phyloP scores from a whole-genome alignment of 2,888 invertebrate species.

The Diarsia mendica region DNA sequence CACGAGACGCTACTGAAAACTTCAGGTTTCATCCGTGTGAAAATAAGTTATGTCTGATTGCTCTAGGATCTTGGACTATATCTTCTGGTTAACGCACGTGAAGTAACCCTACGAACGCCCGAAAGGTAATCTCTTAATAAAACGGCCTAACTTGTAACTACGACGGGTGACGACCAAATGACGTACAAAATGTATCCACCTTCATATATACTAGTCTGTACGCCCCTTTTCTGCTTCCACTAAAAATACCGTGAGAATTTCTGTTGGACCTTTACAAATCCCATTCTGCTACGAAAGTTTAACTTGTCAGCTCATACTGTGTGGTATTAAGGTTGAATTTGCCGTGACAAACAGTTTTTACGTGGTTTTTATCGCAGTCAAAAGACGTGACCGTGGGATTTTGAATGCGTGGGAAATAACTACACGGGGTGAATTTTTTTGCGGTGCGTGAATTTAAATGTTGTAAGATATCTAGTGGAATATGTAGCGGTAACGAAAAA shows the following conservation, averaged over 20 bases:
- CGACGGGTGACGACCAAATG: conserved; percentile 48
- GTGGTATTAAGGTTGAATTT: conserved; percentile 19
- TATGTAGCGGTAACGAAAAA: conserved; percentile 10
- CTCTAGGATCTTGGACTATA: no score
- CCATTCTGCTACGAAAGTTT: background rate
- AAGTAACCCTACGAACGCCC: conserved; percentile 15
- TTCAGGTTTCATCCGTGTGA: no score
- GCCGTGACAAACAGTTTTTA: conserved; percentile 4
- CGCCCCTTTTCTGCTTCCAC: conserved; percentile 51
- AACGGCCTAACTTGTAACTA: conserved; percentile 12
- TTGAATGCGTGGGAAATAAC: conserved; percentile 69
- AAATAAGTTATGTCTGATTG: no score
- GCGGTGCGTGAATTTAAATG: conserved; percentile 56
- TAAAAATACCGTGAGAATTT: conserved; percentile 70
- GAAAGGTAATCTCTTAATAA: conserved; percentile 34
- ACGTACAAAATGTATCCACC: conserved; percentile 36
- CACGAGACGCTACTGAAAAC: no score
- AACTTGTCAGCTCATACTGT: background rate
- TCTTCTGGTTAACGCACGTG: no score
- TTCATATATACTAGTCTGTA: conserved; percentile 48
- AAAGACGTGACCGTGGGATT: conserved; percentile 68
- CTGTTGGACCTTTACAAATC: conserved; percentile 51
- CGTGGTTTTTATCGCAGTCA: conserved; percentile 57
- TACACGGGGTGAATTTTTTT: conserved; percentile 60
- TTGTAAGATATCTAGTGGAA: conserved; percentile 46